Evolutionary conservation across 2,113 vertebrate species (phyloP).

Genomic region (Sigmodon hispidus): DNA sequence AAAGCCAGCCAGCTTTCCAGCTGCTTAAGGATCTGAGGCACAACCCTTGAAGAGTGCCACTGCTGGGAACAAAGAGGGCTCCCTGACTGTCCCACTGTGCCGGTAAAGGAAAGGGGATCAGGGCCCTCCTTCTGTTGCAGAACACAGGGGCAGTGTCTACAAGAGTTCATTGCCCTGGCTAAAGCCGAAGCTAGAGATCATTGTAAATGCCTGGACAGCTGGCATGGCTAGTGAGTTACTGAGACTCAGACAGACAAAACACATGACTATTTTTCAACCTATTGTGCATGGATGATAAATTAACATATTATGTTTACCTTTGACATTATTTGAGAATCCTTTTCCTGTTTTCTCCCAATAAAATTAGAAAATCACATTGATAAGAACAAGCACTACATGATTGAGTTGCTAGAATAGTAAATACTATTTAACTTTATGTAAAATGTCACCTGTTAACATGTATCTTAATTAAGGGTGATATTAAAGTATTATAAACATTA

Average conservation of each 20-base stretch:
- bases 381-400: neutral
- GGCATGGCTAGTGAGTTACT: neutral
- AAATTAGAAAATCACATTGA: constrained; percentile 45
- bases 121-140: neutral
- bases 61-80: constrained; percentile 28
- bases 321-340: neutral
- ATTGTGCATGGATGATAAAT: neutral
- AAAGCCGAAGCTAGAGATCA: neutral
- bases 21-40: neutral
- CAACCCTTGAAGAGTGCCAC: neutral
- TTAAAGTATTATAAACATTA: constrained; percentile 66
- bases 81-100: constrained; percentile 16
- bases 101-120: neutral
- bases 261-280: neutral
- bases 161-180: neutral
- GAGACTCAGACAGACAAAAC: neutral
- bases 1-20: constrained; percentile 10
- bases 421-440: constrained; percentile 49
- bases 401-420: constrained; percentile 51
- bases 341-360: constrained; percentile 25
- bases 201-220: neutral
- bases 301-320: neutral
- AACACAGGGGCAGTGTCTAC: neutral
- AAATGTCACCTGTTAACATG: constrained; percentile 57
- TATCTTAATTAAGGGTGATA: constrained; percentile 65